Evolutionary conservation across 30 jellyfish, hydroid and myxozoan genomes (phyloP), one percentile per base, ranked within the genome.

Genomic region (Aurelia coerulea): DNA sequence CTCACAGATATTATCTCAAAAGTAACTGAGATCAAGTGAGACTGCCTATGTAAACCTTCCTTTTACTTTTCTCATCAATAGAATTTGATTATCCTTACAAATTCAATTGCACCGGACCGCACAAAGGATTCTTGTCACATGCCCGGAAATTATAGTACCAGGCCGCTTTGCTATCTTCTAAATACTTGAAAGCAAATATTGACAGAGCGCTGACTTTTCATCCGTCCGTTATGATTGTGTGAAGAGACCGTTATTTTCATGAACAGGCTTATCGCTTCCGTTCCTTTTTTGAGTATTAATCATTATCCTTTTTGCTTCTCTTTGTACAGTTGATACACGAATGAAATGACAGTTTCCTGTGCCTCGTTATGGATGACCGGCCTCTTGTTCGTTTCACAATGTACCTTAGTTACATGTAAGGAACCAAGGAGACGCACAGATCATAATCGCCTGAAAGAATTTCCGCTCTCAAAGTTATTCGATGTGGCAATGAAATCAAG

Each of bases 391-490:
- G 62, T 18, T 31, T 58, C 87, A 77, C 87, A 77, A 77, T 77
- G 87, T 64, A 46, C 23, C 12, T 52, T 77, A 23, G 87, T 41
- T 62, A 42, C 15, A 17, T 64, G 87, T 14, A 31, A 42, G 54
- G 64, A 77, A 8, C 18, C 79, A 18, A 37, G 78, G 68, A 31
- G 54, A 51, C 78, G 65, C 78, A 77, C 70, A 77, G 64, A 77
- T 50, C 78, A 77, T 60, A 64, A 75, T 54, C 77, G 50, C 12
- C 68, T 77, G 67, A 77, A 77, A 62, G 87, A 77, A 68, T 77
- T 77, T 77, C 87, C 87, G 87, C 74, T 77, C 70, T 35, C 87
- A 62, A 77, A 46, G 74, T 76, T 77, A 33, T 63, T 77, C 87
- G 37, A 62, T 42, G 87, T 60, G 19, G 87, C 87, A 46, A 62